Evolutionary conservation across 1,140 invertebrate species (phyloP), one percentile per base, ranked within the genome.

Genomic region (Dendrolimus kikuchii): DNA sequence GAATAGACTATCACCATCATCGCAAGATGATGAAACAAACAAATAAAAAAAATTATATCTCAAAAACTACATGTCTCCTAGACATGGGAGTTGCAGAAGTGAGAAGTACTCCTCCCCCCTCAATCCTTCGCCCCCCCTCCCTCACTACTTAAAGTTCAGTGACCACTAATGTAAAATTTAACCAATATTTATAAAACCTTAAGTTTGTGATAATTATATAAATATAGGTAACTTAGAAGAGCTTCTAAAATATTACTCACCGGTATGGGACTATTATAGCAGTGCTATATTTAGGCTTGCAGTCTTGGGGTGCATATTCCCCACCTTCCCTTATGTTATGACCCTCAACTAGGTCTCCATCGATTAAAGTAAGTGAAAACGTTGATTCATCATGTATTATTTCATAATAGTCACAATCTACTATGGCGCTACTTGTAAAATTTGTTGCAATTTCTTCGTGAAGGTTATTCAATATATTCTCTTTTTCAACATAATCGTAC

Each of bases 211-310:
- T 23, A 23, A 23, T 23, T 23, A 23, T 23, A 23, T 23, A 23
- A 23, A 23, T 2, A 23, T 23, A 23, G 23, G 23, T 23, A 23
- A 23, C 23, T 2, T 23, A 23, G 23, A 23, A 23, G 23, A 23
- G 23, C 23, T 23, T 23, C 23, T 49, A 37, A 39, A n/a, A 39
- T 39, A 44, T 44, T 53, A 58, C 57, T 65, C 58, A 81, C 78
- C 80, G 72, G 53, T 87, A 87, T 10, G 86, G 86, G 40, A 88
- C 77, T 59, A 88, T 84, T 38, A 88, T 73, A 39, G 86, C 86
- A 9, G 77, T 76, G 56, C 85, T 87, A 53, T 76, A 86, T 49
- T 77, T 77, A n/a, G 82, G 74, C 59, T 74, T 79, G 51, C 82
- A 86, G 4, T 80, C 71, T 8, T 57, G 51, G 7, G 82, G 82